Conservation (phyloP, 2,888 invertebrate species). For the Heliconius charithonia region DNA sequence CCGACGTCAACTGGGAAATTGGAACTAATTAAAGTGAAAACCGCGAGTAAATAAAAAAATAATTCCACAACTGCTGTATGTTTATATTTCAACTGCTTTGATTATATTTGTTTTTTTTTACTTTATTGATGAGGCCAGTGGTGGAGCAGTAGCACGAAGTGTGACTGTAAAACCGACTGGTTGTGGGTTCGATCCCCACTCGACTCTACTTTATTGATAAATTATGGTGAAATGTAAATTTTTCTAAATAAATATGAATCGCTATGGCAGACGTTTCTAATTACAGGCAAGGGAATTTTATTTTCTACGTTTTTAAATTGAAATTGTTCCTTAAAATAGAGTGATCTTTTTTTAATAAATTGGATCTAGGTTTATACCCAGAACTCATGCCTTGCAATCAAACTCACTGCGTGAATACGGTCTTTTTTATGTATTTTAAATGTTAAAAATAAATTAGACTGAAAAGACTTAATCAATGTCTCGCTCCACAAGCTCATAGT, state of each 20-base stretch:
- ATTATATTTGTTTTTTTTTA: not conserved
- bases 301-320: not conserved
- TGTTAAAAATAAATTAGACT: not conserved
- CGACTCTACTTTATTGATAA: not conserved
- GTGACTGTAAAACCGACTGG: too few species aligned
- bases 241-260: not conserved
- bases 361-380: too few species aligned
- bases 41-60: constrained; percentile 28
- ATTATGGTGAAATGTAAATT: not conserved
- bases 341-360: too few species aligned
- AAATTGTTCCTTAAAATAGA: not conserved
- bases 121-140: not conserved
- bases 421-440: not conserved
- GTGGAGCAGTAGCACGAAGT: too few species aligned
- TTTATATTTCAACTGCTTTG: constrained; percentile 15
- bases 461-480: not conserved
- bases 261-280: not conserved
- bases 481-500: not conserved
- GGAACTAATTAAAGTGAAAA: constrained; percentile 33
- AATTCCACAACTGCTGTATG: constrained; percentile 1
- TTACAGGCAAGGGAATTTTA: not conserved
- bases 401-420: not conserved
- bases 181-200: too few species aligned
- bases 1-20: constrained; percentile 27
- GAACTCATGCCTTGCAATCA: not conserved